Evolutionary conservation across 2,113 vertebrate species (phyloP), one percentile per base, ranked within the genome.

Genomic region (Pao palembangensis): DNA sequence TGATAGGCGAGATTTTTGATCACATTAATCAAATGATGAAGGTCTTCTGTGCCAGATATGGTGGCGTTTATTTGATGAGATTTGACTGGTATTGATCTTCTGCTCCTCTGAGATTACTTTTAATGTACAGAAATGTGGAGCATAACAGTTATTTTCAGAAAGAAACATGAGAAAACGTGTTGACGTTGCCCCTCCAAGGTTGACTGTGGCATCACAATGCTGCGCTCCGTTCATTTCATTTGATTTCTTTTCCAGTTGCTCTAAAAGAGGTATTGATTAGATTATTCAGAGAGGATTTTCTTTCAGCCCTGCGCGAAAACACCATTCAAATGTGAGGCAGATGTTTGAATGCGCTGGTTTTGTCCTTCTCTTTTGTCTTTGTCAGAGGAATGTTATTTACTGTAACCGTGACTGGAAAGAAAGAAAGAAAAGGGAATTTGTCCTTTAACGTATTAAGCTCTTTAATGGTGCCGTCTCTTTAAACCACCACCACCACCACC

Each of bases 371-470:
- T 13, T 55, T 73, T 51, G 50, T 20, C 21, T 5, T 17, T 28
- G n/a, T 64, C 56, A 58, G 15, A 67, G 49, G 17, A 49, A 58
- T 17, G 7, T 5, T 7, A 2, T 31, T 48, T 67, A 38, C 10
- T 38, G 34, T 12, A 49, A 58, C 61, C 31, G 0, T 55, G 11
- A n/a, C 44, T 38, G 34, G 8, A 38, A 38, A 12, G 1, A 52
- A 38, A 12, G 1, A 52, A 67, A 51, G 51, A 0, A 8, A 28
- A 12, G 6, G 25, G 21, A n/a, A 67, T 10, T 5, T 15, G 16
- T 14, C 8, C 3, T 51, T 21, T 48, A 13, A 34, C 48, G 63
- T 14, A 19, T 3, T 34, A 17, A 60, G 23, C 52, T 51, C 6
- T 44, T 44, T 44, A 44, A 3, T 44, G 16, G 5, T 4, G 10